A percentile compares a stretch with the other conserved stretches of the same genome.
phyloP scores from a whole-genome alignment of 2,888 invertebrate species.

The Drosophila dives region DNA sequence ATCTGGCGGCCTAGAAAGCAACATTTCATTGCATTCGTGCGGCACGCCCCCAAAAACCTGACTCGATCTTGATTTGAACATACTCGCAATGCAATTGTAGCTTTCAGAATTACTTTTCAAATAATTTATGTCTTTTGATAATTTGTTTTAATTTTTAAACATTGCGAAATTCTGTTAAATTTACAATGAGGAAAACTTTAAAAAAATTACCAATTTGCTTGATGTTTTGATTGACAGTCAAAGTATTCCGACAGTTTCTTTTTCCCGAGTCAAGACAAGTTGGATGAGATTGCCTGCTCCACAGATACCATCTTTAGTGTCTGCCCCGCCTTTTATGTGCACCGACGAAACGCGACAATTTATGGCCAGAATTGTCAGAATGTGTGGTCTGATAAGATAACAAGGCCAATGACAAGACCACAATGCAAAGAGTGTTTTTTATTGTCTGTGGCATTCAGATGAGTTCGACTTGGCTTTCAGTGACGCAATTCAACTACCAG shows the following conservation, averaged over 20 bases:
- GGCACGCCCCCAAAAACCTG: background rate
- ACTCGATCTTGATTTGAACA: conserved; percentile 10
- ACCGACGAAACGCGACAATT: conserved; percentile 38
- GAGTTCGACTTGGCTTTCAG: conserved; percentile 14
- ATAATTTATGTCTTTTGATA: background rate
- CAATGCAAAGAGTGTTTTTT: background rate
- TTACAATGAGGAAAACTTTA: too few species aligned
- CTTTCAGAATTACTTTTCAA: too few species aligned
- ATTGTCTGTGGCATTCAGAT: conserved; percentile 16
- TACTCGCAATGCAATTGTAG: background rate
- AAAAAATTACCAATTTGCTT: background rate
- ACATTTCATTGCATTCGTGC: conserved; percentile 15
- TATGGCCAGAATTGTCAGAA: conserved; percentile 22
- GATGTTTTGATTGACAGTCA: conserved; percentile 26
- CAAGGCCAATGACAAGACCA: conserved; percentile 31
- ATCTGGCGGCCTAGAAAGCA: conserved; percentile 16
- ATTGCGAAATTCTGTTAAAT: too few species aligned
- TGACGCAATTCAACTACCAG: conserved; percentile 12
- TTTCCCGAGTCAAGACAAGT: conserved; percentile 1
- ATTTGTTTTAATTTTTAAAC: background rate
- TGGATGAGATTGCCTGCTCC: background rate
- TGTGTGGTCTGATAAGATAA: conserved; percentile 45
- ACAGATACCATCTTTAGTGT: conserved; percentile 45
- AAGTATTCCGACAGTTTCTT: background rate
- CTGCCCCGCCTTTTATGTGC: conserved; percentile 39